Evolutionary conservation across 2,888 invertebrate species (phyloP), one percentile per base, ranked within the genome.

Genomic region (Lasioglossum pauxillum): DNA sequence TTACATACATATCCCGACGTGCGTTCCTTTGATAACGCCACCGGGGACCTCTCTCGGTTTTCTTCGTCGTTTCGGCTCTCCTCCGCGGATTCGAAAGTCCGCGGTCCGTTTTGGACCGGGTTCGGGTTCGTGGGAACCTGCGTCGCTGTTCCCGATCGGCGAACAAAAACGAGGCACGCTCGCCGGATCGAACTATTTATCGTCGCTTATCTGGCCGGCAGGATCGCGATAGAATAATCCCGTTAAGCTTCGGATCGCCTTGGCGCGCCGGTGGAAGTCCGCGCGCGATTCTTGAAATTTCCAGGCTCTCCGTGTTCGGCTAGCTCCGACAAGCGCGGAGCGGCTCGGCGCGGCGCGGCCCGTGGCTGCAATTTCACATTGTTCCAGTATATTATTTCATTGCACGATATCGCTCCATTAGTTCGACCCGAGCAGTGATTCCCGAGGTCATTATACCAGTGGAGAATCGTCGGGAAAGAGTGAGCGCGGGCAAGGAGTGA

Each of bases 351-450:
- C 75, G 82, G 44, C 16, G 57, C 75, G 82, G 44, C 16, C 19
- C 81, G 60, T 60, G 60, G 81, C 79, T 44, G 87, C 76, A 85
- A 88, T 88, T 85, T 79, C 88, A 38, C 87, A 83, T 82, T 83
- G 83, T 79, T 80, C 83, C 82, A 79, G 81, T 80, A 75, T 83
- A 88, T 88, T 88, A 88, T 88, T 88, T 88, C 88, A 86, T 83
- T 88, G 81, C 85, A 80, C 79, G 86, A 86, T 88, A 82, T 88
- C 80, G 88, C 83, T 88, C 88, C 88, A 88, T 88, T 88, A 88
- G 85, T 86, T 88, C 83, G 83, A 88, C 78, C 83, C 75, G 85
- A 88, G 83, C 83, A 80, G 81, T 88, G 88, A 83, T 83, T 82
- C 87, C 84, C 80, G 88, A 84, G 84, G 80, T 84, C 80, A 71